These are phyloP conservation scores for Bombus balteatus DNA, from an alignment of 1,140 invertebrate genomes.

Conservation along the genomic window DNA sequence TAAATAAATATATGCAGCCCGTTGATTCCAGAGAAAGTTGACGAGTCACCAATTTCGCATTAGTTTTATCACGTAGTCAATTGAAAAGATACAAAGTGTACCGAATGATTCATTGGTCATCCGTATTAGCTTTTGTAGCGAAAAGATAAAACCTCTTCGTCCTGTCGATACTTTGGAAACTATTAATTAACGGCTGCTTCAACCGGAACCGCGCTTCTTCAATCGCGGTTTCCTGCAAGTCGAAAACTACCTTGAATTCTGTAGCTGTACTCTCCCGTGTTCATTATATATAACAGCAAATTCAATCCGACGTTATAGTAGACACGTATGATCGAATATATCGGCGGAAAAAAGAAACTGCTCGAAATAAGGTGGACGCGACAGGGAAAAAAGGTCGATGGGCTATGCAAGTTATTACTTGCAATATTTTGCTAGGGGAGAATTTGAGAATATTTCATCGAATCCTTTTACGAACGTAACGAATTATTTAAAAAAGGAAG, in stretches of 20 bases:
- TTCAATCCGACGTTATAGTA: not conserved
- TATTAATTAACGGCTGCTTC: conserved; percentile 18
- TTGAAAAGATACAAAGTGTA: not conserved
- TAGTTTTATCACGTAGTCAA: not conserved
- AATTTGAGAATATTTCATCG: not conserved
- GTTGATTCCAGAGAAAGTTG: not conserved
- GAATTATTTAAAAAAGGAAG: too few species aligned
- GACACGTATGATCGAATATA: not conserved
- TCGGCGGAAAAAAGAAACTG: not conserved
- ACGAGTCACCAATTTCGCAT: not conserved
- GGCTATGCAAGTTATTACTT: too few species aligned
- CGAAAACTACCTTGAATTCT: conserved; percentile 25
- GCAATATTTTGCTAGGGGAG: too few species aligned
- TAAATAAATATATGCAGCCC: not conserved
- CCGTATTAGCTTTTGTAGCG: too few species aligned
- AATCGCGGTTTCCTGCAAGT: conserved; percentile 10
- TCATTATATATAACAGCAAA: not conserved
- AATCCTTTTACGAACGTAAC: not conserved
- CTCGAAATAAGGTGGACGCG: not conserved
- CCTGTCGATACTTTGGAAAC: conserved; percentile 9
- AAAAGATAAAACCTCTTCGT: not conserved
- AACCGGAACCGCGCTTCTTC: conserved; percentile 29
- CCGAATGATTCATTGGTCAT: not conserved
- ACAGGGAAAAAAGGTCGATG: too few species aligned
- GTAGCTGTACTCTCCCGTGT: conserved; percentile 8